These are phyloP conservation scores for Eristalis arbustorum DNA, from an alignment of 2,888 invertebrate species.

Conservation along the genomic window DNA sequence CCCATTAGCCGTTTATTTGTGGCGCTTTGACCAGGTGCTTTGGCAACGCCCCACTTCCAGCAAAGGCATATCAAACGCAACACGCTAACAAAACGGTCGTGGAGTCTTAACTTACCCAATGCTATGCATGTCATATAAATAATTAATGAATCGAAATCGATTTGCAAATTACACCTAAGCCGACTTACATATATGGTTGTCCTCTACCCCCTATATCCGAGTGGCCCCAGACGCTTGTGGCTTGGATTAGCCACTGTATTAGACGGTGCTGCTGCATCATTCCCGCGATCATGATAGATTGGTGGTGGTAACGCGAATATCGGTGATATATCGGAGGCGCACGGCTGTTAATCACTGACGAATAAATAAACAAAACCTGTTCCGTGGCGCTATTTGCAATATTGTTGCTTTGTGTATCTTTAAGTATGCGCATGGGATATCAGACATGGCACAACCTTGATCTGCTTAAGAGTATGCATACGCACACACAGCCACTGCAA, in stretches of 20 bases:
- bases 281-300: not conserved
- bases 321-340: slow-evolving; percentile 17
- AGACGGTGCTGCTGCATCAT: slow-evolving; percentile 25
- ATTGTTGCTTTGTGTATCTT: slow-evolving; percentile 6
- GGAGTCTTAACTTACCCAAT: not conserved
- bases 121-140: slow-evolving; percentile 22
- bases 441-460: slow-evolving; percentile 25
- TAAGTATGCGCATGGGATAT: slow-evolving; percentile 22
- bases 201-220: not conserved
- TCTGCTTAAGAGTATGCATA: slow-evolving; percentile 33
- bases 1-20: too few relatives aligned
- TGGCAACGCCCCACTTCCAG: not conserved
- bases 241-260: not conserved
- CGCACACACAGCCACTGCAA: not conserved
- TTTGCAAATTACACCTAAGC: slow-evolving; percentile 33
- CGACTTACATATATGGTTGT: slow-evolving; percentile 1
- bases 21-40: not conserved
- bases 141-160: slow-evolving; percentile 34
- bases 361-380: slow-evolving; percentile 35
- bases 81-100: not conserved
- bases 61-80: not conserved
- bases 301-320: not conserved
- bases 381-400: slow-evolving; percentile 15
- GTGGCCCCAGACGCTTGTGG: too few relatives aligned
- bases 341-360: slow-evolving; percentile 6